A percentile compares a stretch with the other conserved stretches of the same genome.
phyloP scores from a whole-genome alignment of 2,888 invertebrate genomes.

The Gibbula magus region DNA sequence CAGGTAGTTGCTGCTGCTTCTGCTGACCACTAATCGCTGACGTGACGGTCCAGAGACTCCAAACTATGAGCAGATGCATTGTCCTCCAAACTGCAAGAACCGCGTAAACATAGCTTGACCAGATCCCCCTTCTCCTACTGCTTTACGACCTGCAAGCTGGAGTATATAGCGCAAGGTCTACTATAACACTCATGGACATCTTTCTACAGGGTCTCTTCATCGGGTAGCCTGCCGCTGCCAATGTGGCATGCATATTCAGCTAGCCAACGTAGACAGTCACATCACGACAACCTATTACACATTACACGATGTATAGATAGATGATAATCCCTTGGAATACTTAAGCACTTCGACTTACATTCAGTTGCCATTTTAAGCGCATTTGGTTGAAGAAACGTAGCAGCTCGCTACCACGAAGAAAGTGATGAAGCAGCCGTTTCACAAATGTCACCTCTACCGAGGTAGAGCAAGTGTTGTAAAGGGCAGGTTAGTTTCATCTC shows the following conservation, averaged over 20 bases:
- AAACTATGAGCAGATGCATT: constrained; percentile 18
- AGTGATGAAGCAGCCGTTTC: neutral
- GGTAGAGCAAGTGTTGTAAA: neutral
- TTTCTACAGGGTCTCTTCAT: neutral
- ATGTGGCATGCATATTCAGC: neutral
- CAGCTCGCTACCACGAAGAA: neutral
- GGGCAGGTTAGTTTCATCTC: neutral
- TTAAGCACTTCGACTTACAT: neutral
- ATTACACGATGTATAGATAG: neutral
- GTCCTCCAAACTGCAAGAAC: constrained; percentile 12
- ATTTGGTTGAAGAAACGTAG: neutral
- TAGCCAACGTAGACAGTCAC: neutral
- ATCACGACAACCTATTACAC: neutral
- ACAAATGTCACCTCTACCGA: constrained; percentile 12
- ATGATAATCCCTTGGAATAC: neutral
- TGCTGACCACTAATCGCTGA: constrained; percentile 1
- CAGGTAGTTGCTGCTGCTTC: constrained; percentile 20
- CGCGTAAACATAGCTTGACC: constrained; percentile 12
- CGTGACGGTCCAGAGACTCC: constrained; percentile 1
- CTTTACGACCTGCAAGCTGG: neutral
- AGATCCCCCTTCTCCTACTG: neutral
- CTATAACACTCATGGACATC: neutral
- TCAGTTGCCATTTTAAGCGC: neutral
- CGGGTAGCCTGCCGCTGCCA: neutral
- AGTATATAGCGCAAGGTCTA: neutral